These are phyloP conservation scores for Galagoides demidoff DNA, from an alignment of 2,797 vertebrate species.

Conservation along the genomic window DNA sequence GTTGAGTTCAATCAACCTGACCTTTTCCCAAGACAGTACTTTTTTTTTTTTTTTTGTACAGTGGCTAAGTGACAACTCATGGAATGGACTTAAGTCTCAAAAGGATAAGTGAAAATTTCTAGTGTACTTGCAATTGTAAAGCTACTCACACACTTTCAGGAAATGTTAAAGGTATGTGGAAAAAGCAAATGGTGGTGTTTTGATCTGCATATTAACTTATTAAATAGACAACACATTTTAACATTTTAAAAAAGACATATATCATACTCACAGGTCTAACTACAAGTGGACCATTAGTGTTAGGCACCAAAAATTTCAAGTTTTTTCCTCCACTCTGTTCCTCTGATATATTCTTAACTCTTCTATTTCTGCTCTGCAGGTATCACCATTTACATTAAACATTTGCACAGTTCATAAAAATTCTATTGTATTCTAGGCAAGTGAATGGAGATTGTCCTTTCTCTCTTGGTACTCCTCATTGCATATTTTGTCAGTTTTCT, in stretches of 20 bases:
- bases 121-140: conserved; percentile 81
- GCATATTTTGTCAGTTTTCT: conserved; percentile 61
- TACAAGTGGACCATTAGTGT: conserved; percentile 83
- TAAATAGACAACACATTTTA: conserved; percentile 82
- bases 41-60: conserved; percentile 73
- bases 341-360: conserved; percentile 21
- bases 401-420: conserved; percentile 52
- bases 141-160: conserved; percentile 81
- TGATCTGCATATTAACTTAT: conserved; percentile 76
- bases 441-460: conserved; percentile 70
- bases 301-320: conserved; percentile 88
- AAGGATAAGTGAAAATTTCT: conserved; percentile 85
- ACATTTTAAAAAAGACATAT: conserved; percentile 77
- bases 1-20: conserved; percentile 83
- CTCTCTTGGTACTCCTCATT: conserved; percentile 43
- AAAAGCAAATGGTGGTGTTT: conserved; percentile 72
- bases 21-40: conserved; percentile 86
- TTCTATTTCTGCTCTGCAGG: conserved; percentile 39
- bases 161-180: conserved; percentile 80
- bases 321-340: conserved; percentile 50
- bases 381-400: conserved; percentile 61
- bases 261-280: conserved; percentile 69
- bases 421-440: conserved; percentile 58
- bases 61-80: conserved; percentile 84
- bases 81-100: conserved; percentile 87